Evolutionary conservation across 2,888 invertebrate genomes (phyloP), one percentile per base, ranked within the genome.

Genomic region (Sthenelais limicola): DNA sequence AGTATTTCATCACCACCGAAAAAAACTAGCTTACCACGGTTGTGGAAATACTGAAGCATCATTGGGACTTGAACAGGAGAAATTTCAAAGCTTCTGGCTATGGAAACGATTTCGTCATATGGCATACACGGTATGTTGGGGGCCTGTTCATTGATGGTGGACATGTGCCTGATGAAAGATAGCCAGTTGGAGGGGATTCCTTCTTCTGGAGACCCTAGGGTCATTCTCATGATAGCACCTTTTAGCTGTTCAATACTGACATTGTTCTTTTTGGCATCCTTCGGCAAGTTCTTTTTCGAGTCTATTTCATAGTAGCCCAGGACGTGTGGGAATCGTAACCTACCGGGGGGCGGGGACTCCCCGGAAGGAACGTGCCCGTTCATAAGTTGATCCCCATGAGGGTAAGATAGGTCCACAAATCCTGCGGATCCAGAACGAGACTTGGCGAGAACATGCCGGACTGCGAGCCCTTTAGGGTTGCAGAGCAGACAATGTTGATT

Each of bases 241-340:
- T 78, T 80, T 70, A 80, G 74, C 69, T 80, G 80, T 49, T 80
- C 79, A 62, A 79, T 76, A 74, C 79, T 79, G 51, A 78, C 69
- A 68, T 80, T 80, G 51, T 68, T 71, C 67, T 80, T 80, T 71
- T 80, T 80, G 47, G 77, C 75, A 62, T 80, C 80, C 66, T 79
- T 79, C 48, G 80, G 80, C 52, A 79, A 72, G 66, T 77, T 73
- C 68, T 77, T 80, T 32, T 75, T 74, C 12, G 78, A 80, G 71
- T 80, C 80, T 28, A 79, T 68, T 52, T 77, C 73, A 54, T 73
- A 73, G 72, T 76, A 80, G 43, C 77, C 78, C 26, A 76, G 72
- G 30, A 79, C 71, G 66, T 80, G 79, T 49, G 77, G 77, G 68
- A 74, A 77, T 38, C 73, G 68, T 35, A 69, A 68, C 24, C 54